Conservation (phyloP, 2,113 vertebrate species). For the Perca flavescens region DNA sequence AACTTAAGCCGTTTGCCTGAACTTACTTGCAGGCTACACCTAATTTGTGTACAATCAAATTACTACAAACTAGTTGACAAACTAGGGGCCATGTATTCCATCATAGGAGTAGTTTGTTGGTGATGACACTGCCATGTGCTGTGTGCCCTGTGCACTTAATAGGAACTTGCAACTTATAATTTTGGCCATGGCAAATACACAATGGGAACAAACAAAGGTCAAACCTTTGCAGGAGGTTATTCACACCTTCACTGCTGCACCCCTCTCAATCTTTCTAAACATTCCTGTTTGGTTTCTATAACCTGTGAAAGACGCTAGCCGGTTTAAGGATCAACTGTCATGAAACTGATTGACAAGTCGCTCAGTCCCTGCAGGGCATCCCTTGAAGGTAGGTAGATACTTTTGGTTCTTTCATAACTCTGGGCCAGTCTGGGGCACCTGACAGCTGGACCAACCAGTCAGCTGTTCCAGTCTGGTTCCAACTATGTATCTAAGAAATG, state of each 20-base stretch:
- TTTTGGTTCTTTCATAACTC: constrained; percentile 10
- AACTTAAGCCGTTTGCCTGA: neutral
- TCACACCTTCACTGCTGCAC: neutral
- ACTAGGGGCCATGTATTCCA: neutral
- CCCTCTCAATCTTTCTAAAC: constrained; percentile 21
- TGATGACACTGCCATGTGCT: too few species aligned
- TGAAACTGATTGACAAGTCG: constrained; percentile 25
- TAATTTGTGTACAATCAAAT: constrained; percentile 9
- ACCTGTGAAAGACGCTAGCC: neutral
- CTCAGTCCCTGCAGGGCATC: neutral
- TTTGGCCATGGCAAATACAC: too few species aligned
- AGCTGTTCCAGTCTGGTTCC: constrained; percentile 9
- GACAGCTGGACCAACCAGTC: constrained; percentile 13
- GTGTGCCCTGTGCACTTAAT: too few species aligned
- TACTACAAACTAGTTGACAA: neutral
- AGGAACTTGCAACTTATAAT: too few species aligned
- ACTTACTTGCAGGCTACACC: neutral
- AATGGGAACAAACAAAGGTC: too few species aligned
- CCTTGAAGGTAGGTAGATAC: too few species aligned
- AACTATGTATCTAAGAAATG: constrained; percentile 32
- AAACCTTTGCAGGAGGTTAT: neutral
- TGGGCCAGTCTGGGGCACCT: too few species aligned
- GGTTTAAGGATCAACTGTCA: constrained; percentile 22
- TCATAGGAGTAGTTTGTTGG: neutral
- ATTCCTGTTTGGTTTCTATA: constrained; percentile 13